These are phyloP conservation scores for Conomelus anceps DNA, from an alignment of 2,888 invertebrate species.

Conservation along the genomic window DNA sequence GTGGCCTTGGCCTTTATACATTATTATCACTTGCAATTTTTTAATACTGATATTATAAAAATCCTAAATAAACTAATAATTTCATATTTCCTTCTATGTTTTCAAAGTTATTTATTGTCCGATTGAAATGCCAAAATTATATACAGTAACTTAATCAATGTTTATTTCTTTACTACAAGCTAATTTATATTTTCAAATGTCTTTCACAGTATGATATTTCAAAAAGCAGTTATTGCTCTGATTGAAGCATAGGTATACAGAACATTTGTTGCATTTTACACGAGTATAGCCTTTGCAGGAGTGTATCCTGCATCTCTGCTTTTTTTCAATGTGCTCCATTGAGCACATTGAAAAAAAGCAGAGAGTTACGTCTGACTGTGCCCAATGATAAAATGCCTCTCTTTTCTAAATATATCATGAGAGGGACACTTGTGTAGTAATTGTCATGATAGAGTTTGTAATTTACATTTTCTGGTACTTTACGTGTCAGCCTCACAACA, in stretches of 20 bases:
- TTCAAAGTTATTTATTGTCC: too few relatives aligned
- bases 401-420: slow-evolving; percentile 4
- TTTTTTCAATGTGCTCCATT: neutral
- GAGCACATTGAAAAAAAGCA: slow-evolving; percentile 14
- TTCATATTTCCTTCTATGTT: too few relatives aligned
- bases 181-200: too few relatives aligned
- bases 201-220: neutral
- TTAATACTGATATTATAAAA: too few relatives aligned
- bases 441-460: slow-evolving; percentile 25
- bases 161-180: too few relatives aligned
- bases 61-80: too few relatives aligned
- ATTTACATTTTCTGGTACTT: slow-evolving; percentile 13
- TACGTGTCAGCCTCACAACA: slow-evolving; percentile 19
- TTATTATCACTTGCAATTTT: too few relatives aligned
- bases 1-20: too few relatives aligned
- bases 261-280: neutral
- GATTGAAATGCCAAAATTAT: too few relatives aligned
- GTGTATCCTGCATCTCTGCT: neutral
- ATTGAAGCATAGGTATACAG: neutral
- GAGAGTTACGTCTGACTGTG: slow-evolving; percentile 16
- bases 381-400: slow-evolving; percentile 17
- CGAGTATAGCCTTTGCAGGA: neutral
- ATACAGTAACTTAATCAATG: too few relatives aligned
- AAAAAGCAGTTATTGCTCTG: neutral
- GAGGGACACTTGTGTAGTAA: slow-evolving; percentile 19